These are phyloP conservation scores for Phrynocephalus vlangalii DNA, from an alignment of 2,797 vertebrate genomes.

Conservation along the genomic window DNA sequence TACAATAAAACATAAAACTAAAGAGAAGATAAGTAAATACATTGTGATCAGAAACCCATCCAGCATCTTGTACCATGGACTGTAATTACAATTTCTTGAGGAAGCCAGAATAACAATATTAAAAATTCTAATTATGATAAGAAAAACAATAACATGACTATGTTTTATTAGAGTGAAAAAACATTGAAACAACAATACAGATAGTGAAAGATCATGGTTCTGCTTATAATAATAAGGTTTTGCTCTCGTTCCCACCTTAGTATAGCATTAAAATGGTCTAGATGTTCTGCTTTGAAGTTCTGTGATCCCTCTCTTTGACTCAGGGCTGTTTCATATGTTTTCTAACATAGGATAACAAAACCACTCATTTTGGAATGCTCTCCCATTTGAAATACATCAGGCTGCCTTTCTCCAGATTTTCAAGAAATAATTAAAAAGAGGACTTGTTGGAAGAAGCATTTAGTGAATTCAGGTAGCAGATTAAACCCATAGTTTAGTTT, in stretches of 20 bases:
- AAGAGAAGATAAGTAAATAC: neutral
- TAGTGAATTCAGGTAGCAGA: too few relatives aligned
- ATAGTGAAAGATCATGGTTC: neutral
- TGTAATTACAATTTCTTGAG: neutral
- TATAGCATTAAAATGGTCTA: neutral
- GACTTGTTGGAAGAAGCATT: too few relatives aligned
- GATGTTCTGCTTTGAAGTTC: conserved; percentile 11
- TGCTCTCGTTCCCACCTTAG: neutral
- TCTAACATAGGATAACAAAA: neutral
- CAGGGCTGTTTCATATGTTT: neutral
- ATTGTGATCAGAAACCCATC: neutral
- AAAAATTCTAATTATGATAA: too few relatives aligned
- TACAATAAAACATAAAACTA: neutral
- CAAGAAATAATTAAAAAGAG: too few relatives aligned
- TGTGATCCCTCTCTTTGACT: neutral
- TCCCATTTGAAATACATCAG: too few relatives aligned
- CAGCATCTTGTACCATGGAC: too few relatives aligned
- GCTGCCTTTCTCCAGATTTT: too few relatives aligned
- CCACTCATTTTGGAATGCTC: neutral
- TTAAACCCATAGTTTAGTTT: too few relatives aligned
- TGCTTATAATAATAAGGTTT: neutral
- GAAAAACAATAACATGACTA: neutral
- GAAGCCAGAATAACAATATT: neutral
- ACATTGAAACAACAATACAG: neutral
- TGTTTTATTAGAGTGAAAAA: conserved; percentile 12